Base-by-base conservation (phyloP, 1,140 invertebrate genomes). In the Hyles vespertilio region DNA sequence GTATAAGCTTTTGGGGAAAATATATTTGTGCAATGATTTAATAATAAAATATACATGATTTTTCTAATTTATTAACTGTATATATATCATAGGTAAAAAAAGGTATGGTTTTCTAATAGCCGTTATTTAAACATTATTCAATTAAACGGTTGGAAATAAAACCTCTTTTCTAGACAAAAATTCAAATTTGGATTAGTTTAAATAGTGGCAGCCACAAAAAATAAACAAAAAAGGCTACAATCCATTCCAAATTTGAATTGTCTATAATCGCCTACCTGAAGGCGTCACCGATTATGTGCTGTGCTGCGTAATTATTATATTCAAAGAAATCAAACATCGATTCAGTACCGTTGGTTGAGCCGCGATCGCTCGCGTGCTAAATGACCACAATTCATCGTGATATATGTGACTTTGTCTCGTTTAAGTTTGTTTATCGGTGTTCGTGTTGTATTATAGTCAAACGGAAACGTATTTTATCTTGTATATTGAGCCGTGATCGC, bases 381-480 rank as follows among this genome's bases (percentile, higher is more conserved):
- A 79, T 70, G 66, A 71, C 64, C 69, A 84, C 79, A 79, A 81
- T 67, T 86, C 78, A 86, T 75, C 61, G 57, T 79, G 77, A 82
- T 65, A 78, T 77, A 81, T 81, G 72, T 70, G 76, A 75, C 65
- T 77, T 79, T 73, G 75, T 82, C 74, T 77, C 74, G 69, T 81
- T 81, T 67, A 65, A 57, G 69, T 78, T 79, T 74, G 78, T 83
- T 81, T 83, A 83, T 77, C 66, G 72, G 62, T 60, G 51, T 78
- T 77, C 74, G 72, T 79, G 76, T 75, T 69, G 62, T 60, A 59
- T 55, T 61, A 58, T 59, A 61, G 36, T 57, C 61, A 67, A 63
- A 65, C 59, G 63, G 58, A 59, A 55, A 60, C 55, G 59, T 67
- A 65, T 63, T 67, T 65, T 72, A 72, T 72, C 61, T 55, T 43